phyloP scores from a whole-genome alignment of 92 coral and sea anemone species.

The Heliopora coerulea region DNA sequence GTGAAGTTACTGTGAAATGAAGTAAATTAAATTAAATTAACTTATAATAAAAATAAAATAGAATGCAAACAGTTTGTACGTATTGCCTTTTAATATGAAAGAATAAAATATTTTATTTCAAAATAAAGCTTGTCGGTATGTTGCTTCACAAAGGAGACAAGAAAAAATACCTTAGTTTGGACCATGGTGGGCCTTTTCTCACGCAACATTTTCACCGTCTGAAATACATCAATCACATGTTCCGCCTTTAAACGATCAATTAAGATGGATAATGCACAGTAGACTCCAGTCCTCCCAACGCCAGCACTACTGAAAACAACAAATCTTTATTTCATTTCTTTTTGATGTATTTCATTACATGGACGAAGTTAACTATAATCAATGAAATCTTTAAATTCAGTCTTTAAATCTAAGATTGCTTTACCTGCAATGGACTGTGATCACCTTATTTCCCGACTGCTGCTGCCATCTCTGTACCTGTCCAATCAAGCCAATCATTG shows the following conservation, averaged over 20 bases:
- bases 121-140: neutral
- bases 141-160: neutral
- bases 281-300: slow-evolving; percentile 98
- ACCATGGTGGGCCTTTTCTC: slow-evolving; percentile 95
- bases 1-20: too few relatives aligned
- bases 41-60: too few relatives aligned
- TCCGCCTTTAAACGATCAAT: slow-evolving; percentile 84
- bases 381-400: neutral
- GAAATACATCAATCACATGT: slow-evolving; percentile 89
- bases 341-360: too few relatives aligned
- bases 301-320: slow-evolving; percentile 69
- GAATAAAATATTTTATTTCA: too few relatives aligned
- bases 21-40: too few relatives aligned
- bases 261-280: slow-evolving; percentile 81
- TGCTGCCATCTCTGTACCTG: slow-evolving; percentile 98
- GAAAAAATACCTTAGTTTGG: slow-evolving; percentile 76
- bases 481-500: slow-evolving; percentile 86
- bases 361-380: too few relatives aligned
- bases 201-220: slow-evolving; percentile 82
- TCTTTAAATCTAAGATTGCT: neutral
- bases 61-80: too few relatives aligned
- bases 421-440: slow-evolving; percentile 91
- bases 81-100: too few relatives aligned
- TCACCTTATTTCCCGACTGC: slow-evolving; percentile 64
- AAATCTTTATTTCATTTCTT: too few relatives aligned